Base-by-base conservation (phyloP, 2,888 invertebrate genomes). In the Portevinia maculata region DNA sequence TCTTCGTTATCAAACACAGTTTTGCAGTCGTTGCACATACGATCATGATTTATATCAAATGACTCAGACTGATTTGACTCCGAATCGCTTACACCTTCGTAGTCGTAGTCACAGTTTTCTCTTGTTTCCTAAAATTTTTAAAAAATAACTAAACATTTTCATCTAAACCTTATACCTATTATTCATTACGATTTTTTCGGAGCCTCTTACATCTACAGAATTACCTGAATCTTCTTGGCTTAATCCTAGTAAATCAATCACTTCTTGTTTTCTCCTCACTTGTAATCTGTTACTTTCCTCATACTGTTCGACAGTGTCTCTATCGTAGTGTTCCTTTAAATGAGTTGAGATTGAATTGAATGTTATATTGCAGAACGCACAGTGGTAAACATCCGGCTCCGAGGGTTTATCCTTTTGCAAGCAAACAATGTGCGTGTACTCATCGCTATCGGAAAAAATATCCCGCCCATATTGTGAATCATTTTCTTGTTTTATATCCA, bases 301-400 rank as follows among this genome's bases (percentile, higher is more conserved):
- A 24, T 7, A 30, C 7, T 34, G 34, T 6, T 34, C 21, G 1
- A 24, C 32, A 32, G 13, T 46, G 15, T 19, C 8, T 6, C 7
- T 1, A 17, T 9, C 9, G 8, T 41, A 59, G 17, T 21, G 13
- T 7, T 52, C 55, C 11, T 76, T 41, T 3, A 55, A 3, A 32
- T 64, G 69, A 9, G 84, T 34, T 13, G 85, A 85, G 13, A 85
- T 84, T 2, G 71, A 69, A n/a, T 44, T 67, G 15, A 76, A 85
- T 8, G 62, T 65, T 13, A 70, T 11, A 28, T 74, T 60, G 34
- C 85, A 85, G 4, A 81, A 59, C 6, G 70, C 73, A 37, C 86
- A 85, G 50, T 84, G 76, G 34, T 81, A 85, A 4, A 59, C 39
- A 5, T 81, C 59, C 3, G 48, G 50, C 24, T 67, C 32, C 1